phyloP scores from a whole-genome alignment of 2,888 invertebrate species.

The Pyrocoelia pectoralis region DNA sequence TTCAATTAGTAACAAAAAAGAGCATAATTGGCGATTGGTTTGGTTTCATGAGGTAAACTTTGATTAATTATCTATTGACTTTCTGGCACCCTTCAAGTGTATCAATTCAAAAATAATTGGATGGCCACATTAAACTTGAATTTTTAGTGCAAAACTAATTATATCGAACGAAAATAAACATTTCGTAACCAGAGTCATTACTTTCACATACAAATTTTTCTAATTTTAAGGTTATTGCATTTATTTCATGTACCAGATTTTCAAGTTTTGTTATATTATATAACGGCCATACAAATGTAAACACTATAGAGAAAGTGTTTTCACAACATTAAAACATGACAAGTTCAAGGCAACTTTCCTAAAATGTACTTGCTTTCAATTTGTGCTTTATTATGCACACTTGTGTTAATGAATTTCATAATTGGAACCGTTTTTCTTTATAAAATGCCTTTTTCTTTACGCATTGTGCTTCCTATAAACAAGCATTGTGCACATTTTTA shows the following conservation, averaged over 20 bases:
- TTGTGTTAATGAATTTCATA: neutral
- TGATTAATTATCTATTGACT: too few species aligned
- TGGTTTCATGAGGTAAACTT: too few species aligned
- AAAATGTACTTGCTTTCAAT: neutral
- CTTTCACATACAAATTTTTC: slow-evolving; percentile 1
- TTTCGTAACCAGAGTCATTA: neutral
- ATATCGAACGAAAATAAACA: neutral
- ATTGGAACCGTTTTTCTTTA: neutral
- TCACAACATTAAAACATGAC: neutral
- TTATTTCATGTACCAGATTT: neutral
- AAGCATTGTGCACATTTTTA: neutral
- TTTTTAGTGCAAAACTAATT: slow-evolving; percentile 1
- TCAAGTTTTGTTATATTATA: neutral
- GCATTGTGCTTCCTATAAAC: neutral
- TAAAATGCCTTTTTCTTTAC: neutral
- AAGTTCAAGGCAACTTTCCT: slow-evolving; percentile 11
- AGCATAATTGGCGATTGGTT: too few species aligned
- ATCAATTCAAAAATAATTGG: neutral
- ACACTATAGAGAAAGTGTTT: slow-evolving; percentile 3
- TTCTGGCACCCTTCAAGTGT: too few species aligned
- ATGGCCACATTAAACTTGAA: neutral
- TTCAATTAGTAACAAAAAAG: too few species aligned
- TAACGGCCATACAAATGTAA: neutral
- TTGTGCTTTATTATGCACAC: too few species aligned
- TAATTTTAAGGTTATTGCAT: neutral